These are phyloP conservation scores for Drosophila prostipennis DNA, from an alignment of 2,888 invertebrate species.

Conservation along the genomic window DNA sequence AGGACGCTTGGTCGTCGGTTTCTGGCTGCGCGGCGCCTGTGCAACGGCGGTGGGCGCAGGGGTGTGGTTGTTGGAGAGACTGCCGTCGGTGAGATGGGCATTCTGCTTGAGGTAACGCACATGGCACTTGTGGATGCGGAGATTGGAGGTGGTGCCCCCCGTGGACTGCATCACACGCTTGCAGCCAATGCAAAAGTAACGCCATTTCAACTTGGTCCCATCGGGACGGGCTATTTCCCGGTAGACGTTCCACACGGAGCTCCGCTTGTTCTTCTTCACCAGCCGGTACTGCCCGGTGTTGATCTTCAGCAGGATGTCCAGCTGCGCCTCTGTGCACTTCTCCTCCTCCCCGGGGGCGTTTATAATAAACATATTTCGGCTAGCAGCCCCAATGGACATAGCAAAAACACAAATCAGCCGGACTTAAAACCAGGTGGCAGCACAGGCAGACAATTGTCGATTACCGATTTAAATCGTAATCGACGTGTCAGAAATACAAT, in stretches of 20 bases:
- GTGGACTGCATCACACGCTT: conserved; percentile 70
- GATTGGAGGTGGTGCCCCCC: conserved; percentile 67
- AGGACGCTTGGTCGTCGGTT: neutral
- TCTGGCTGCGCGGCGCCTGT: neutral
- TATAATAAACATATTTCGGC: conserved; percentile 57
- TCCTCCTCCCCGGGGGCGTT: conserved; percentile 57
- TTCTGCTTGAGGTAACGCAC: conserved; percentile 57
- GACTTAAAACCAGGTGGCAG: conserved; percentile 6
- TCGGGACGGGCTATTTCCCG: conserved; percentile 61
- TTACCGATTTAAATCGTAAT: neutral
- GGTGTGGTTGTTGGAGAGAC: neutral
- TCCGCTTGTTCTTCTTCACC: conserved; percentile 67
- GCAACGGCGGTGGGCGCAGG: neutral
- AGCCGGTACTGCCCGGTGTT: conserved; percentile 58
- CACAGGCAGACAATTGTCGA: neutral
- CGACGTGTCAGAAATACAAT: neutral
- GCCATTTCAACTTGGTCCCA: conserved; percentile 63
- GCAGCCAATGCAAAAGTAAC: conserved; percentile 65
- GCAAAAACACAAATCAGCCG: conserved; percentile 9
- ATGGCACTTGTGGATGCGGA: conserved; percentile 70
- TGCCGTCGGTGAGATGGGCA: conserved; percentile 4
- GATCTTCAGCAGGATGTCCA: conserved; percentile 66
- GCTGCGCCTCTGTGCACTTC: conserved; percentile 62
- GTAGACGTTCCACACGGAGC: conserved; percentile 68
- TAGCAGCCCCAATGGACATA: conserved; percentile 22